These are phyloP conservation scores for Enteromius fasciolatus DNA, from an alignment of 2,797 vertebrate genomes.

Conservation along the genomic window DNA sequence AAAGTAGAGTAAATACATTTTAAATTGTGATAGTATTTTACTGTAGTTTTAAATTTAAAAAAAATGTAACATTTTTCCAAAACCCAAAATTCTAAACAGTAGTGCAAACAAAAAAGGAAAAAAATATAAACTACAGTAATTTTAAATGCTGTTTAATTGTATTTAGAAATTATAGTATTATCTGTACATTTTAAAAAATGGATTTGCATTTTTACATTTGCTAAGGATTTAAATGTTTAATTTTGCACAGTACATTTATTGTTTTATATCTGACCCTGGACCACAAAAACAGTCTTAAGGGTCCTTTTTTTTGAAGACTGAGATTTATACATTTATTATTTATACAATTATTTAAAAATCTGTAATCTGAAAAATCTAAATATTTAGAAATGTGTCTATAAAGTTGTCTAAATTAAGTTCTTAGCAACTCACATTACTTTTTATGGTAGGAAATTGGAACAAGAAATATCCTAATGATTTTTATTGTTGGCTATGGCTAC, in stretches of 20 bases:
- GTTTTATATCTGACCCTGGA: neutral
- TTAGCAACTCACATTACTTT: too few relatives aligned
- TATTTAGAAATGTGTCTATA: too few relatives aligned
- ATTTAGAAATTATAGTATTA: neutral
- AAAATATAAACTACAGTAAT: neutral
- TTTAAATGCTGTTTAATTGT: neutral
- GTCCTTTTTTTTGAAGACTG: too few relatives aligned
- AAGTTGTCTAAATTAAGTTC: too few relatives aligned
- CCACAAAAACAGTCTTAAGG: too few relatives aligned
- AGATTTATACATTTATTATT: too few relatives aligned
- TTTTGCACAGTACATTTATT: neutral
- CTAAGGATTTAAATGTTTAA: neutral
- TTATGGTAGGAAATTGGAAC: too few relatives aligned
- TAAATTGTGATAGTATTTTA: neutral
- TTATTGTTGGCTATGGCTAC: too few relatives aligned
- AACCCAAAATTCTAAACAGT: neutral
- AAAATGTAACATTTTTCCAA: neutral
- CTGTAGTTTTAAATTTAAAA: neutral
- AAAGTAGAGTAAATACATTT: neutral
- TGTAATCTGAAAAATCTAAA: too few relatives aligned
- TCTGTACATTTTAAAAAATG: neutral
- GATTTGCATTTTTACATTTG: neutral
- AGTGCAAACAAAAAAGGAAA: neutral
- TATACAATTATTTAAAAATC: too few relatives aligned
- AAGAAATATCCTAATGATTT: too few relatives aligned